Percentiles rank a stretch among this genome's conserved stretches.
These are phyloP conservation scores for Cheirogaleus medius DNA, from an alignment of 2,113 vertebrate species.

Conservation along the genomic window DNA sequence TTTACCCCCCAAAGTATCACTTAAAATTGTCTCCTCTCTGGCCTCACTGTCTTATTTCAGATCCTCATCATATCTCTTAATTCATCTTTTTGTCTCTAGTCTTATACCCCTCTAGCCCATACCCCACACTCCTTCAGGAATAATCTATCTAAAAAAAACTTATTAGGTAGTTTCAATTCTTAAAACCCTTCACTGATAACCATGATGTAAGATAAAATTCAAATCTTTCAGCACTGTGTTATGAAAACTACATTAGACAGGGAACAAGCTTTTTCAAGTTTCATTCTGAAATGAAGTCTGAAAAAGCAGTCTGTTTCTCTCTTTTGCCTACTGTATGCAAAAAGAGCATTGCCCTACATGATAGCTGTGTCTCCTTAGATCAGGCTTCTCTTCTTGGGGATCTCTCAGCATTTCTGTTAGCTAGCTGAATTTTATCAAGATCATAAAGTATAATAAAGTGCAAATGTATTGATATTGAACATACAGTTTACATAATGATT, in stretches of 20 bases:
- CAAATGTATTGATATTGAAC: not conserved
- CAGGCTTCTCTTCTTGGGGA: not conserved
- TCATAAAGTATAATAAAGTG: not conserved
- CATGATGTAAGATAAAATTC: not conserved
- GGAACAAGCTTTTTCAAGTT: not conserved
- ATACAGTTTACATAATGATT: not conserved
- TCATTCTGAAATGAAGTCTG: not conserved
- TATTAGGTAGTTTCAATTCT: not conserved
- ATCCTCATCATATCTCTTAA: not conserved
- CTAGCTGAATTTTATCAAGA: not conserved
- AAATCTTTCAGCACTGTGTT: not conserved
- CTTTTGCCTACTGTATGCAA: not conserved
- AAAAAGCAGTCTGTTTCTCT: not conserved
- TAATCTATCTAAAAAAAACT: not conserved
- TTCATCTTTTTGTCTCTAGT: not conserved
- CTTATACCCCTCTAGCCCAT: not conserved
- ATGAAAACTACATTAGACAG: not conserved
- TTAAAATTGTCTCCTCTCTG: not conserved
- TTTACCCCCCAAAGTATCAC: not conserved
- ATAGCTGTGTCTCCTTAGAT: not conserved
- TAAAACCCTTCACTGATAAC: not conserved
- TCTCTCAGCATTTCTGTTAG: not conserved
- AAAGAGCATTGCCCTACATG: not conserved
- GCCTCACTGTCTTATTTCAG: not conserved
- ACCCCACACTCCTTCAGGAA: not conserved